Evolutionary conservation across 1,140 invertebrate species (phyloP).

Genomic region (Acromyrmex echinatior): DNA sequence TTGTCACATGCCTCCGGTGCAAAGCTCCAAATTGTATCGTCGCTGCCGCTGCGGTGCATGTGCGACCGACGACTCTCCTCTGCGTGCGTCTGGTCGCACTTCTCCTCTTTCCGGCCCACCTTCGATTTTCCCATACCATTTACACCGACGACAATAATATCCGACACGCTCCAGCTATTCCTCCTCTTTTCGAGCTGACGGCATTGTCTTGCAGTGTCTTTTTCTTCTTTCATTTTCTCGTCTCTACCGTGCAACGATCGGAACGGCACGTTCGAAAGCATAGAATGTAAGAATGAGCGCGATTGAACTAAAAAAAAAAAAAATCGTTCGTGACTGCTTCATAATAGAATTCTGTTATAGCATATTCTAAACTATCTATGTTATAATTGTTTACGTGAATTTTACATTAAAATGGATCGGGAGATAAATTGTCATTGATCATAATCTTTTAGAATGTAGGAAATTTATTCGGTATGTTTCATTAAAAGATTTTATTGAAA

Average conservation of each 20-base stretch:
- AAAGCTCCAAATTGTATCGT: conserved; percentile 83
- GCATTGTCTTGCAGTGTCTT: conserved; percentile 47
- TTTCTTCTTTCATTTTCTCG: background rate
- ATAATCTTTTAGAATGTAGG: background rate
- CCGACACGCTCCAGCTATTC: conserved; percentile 71
- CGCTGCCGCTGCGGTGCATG: conserved; percentile 75
- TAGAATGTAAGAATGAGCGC: conserved; percentile 55
- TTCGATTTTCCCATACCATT: conserved; percentile 26
- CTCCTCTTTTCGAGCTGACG: conserved; percentile 72
- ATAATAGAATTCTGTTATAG: conserved; percentile 7
- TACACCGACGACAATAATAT: conserved; percentile 73
- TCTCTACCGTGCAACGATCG: background rate
- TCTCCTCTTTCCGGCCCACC: conserved; percentile 4
- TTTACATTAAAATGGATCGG: background rate
- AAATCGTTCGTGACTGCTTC: background rate
- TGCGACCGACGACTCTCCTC: conserved; percentile 48
- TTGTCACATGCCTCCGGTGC: conserved; percentile 83
- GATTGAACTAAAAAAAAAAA: conserved; percentile 46
- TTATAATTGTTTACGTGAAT: background rate
- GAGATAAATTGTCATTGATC: background rate
- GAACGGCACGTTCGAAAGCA: conserved; percentile 56
- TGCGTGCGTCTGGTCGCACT: conserved; percentile 23
- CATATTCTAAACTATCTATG: background rate
- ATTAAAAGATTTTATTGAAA: conserved; percentile 2
- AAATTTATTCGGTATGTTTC: background rate